These are phyloP conservation scores for Oligia strigilis DNA, from an alignment of 2,888 invertebrate genomes.

Conservation along the genomic window DNA sequence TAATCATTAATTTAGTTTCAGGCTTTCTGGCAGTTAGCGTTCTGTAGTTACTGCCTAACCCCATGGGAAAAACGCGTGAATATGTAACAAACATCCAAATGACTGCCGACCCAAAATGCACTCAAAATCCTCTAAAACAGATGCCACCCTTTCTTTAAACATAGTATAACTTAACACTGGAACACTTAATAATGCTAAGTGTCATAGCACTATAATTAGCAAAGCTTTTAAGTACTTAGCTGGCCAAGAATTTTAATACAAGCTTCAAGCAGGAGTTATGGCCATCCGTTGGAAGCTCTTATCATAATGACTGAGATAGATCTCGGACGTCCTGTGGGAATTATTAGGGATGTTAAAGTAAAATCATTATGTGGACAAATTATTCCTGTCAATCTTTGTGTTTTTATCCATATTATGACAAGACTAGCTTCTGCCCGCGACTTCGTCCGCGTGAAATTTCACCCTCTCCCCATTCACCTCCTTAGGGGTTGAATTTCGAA, in stretches of 20 bases:
- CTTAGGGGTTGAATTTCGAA: too few relatives aligned
- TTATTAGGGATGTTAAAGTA: constrained; percentile 8
- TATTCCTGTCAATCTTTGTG: not conserved
- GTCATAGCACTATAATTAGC: constrained; percentile 46
- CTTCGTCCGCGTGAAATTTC: too few relatives aligned
- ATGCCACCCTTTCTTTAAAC: constrained; percentile 7
- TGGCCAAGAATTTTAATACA: constrained; percentile 51
- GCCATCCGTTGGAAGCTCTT: constrained; percentile 23
- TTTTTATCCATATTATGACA: not conserved
- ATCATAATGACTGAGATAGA: constrained; percentile 37
- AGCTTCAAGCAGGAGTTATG: constrained; percentile 45
- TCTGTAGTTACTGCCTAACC: not conserved
- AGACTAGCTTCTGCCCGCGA: too few relatives aligned
- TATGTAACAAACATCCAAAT: not conserved
- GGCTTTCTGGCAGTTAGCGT: not conserved
- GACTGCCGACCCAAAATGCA: not conserved
- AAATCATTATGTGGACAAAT: constrained; percentile 4
- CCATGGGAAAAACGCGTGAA: too few relatives aligned
- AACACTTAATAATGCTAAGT: constrained; percentile 36
- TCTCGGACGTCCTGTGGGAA: constrained; percentile 14
- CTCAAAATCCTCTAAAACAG: not conserved
- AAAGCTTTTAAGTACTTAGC: constrained; percentile 51
- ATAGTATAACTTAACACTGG: constrained; percentile 11
- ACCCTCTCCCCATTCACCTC: too few relatives aligned
- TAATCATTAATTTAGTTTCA: not conserved